phyloP scores from a whole-genome alignment of 2,888 invertebrate species.

The Ceramica pisi region DNA sequence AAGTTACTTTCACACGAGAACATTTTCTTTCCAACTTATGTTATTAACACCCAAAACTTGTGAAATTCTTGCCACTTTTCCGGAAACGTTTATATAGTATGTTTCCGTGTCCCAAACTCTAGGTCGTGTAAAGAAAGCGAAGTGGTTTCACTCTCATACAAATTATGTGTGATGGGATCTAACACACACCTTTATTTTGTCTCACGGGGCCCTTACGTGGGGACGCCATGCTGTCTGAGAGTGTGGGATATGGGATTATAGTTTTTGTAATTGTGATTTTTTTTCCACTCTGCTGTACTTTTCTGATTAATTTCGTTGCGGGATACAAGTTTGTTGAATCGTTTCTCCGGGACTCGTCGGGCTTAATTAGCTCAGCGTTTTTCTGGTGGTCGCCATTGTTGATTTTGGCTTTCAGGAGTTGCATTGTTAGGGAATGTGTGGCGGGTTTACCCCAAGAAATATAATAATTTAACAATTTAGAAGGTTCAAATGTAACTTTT shows the following conservation, averaged over 20 bases:
- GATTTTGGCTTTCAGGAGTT: no score
- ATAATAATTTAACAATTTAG: no score
- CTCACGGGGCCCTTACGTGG: slow-evolving; percentile 71
- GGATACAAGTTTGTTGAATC: no score
- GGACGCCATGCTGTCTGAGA: slow-evolving; percentile 57
- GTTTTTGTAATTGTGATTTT: no score
- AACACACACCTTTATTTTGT: slow-evolving; percentile 73
- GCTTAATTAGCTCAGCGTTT: no score
- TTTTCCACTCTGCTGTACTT: no score
- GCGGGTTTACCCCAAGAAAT: no score
- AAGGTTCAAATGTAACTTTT: neutral
- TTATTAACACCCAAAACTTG: slow-evolving; percentile 1
- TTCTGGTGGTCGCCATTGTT: no score
- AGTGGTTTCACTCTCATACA: slow-evolving; percentile 83
- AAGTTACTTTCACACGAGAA: neutral
- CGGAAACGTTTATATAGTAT: slow-evolving; percentile 24
- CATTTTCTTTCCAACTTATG: neutral
- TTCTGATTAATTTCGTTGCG: no score
- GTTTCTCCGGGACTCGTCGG: no score
- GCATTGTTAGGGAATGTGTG: no score
- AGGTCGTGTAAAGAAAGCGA: slow-evolving; percentile 71
- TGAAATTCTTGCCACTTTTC: slow-evolving; percentile 23
- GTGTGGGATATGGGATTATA: slow-evolving; percentile 2
- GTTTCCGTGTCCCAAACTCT: slow-evolving; percentile 39
- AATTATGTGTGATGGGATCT: slow-evolving; percentile 74